phyloP scores from a whole-genome alignment of 2,888 invertebrate species.

The Gisinianus flammeolus region DNA sequence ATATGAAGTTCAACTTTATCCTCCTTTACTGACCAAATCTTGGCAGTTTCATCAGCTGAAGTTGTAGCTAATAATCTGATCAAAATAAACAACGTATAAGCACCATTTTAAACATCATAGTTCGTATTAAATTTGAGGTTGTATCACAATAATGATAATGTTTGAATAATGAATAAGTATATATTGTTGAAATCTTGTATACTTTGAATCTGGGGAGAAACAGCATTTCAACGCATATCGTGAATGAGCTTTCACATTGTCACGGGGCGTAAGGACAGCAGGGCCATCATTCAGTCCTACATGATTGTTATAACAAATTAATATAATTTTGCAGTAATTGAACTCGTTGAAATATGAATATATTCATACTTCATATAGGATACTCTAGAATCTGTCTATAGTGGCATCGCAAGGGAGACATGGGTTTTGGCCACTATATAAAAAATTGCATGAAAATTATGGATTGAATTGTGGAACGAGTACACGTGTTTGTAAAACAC shows the following conservation, averaged over 20 bases:
- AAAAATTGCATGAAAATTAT: too few relatives aligned
- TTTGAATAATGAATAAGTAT: not conserved
- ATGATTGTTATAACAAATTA: not conserved
- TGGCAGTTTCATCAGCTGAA: slow-evolving; percentile 92
- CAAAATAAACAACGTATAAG: too few relatives aligned
- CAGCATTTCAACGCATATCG: slow-evolving; percentile 90
- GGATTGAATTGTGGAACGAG: too few relatives aligned
- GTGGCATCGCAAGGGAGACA: too few relatives aligned
- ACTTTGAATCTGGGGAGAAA: slow-evolving; percentile 93
- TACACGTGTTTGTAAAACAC: too few relatives aligned
- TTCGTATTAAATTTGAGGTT: too few relatives aligned
- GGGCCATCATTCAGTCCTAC: slow-evolving; percentile 67
- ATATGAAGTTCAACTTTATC: slow-evolving; percentile 72
- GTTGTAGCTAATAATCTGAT: slow-evolving; percentile 86
- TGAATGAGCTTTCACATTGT: slow-evolving; percentile 79
- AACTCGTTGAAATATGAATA: too few relatives aligned
- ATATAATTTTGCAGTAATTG: not conserved
- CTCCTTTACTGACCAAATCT: slow-evolving; percentile 61
- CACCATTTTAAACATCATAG: too few relatives aligned
- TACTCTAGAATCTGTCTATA: too few relatives aligned
- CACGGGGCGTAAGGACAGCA: slow-evolving; percentile 75
- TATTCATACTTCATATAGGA: too few relatives aligned
- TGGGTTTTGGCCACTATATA: too few relatives aligned
- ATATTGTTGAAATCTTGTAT: slow-evolving; percentile 60
- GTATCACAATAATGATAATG: too few relatives aligned